These are phyloP conservation scores for Ashinkailepas kermadecensis DNA, from an alignment of 2,888 invertebrate genomes.

Conservation along the genomic window DNA sequence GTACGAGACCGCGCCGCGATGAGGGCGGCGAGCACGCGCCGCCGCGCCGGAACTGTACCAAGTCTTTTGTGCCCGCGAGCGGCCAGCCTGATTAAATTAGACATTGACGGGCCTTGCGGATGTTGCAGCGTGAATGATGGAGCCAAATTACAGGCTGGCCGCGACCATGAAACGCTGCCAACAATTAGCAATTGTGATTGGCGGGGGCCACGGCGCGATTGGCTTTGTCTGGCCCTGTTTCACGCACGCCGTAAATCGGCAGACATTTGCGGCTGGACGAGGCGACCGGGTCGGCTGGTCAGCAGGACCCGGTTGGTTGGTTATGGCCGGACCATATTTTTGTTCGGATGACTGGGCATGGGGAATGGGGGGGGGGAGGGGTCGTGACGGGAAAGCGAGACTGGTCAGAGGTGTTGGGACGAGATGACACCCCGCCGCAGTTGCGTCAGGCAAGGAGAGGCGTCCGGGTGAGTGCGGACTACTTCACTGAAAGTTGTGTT, in stretches of 20 bases:
- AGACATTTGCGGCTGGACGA: background rate
- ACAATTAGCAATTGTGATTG: slow-evolving; percentile 11
- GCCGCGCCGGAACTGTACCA: background rate
- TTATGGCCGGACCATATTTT: background rate
- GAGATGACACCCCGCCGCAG: background rate
- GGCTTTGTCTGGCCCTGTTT: background rate
- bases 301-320: background rate
- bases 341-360: background rate
- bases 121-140: slow-evolving; percentile 7
- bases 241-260: background rate
- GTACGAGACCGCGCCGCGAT: background rate
- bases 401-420: background rate
- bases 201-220: background rate
- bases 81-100: background rate
- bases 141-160: background rate
- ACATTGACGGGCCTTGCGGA: background rate
- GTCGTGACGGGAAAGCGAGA: background rate
- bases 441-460: background rate
- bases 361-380: background rate
- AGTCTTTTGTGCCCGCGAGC: background rate
- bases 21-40: background rate
- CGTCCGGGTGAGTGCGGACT: background rate
- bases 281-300: background rate
- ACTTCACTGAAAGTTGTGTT: background rate
- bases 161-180: background rate